Base-by-base conservation (phyloP, 2,888 invertebrate genomes). In the Temnothorax rugatulus region DNA sequence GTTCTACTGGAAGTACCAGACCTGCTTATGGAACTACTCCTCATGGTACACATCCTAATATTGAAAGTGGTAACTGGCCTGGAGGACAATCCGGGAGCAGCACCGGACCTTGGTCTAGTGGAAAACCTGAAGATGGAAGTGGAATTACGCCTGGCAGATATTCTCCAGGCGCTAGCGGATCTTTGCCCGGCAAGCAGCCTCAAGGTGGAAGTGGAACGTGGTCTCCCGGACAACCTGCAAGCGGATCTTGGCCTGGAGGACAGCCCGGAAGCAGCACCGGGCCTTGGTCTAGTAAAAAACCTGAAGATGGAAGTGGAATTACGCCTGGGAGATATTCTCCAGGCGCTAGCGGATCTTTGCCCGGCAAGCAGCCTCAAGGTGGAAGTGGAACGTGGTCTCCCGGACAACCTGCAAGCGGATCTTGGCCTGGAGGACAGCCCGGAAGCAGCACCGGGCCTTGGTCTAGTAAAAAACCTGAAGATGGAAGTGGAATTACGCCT, bases 1-100 rank as follows among this genome's bases (percentile, higher is more conserved):
- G 41, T n/a, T 54, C 38, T n/a, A 0, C 25, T 34, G 69, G 57
- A 79, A 57, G 4, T 47, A 77, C 15, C 2, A 57, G 21, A 44
- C 47, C 71, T 71, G 11, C 25, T 47, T 59, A 79, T 59, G 79
- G 59, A 79, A 29, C 4, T 44, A 21, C 2, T 34, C 57, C 57
- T 71, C 25, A 47, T n/a, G 21, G 44, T 18, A 73, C 79, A 21
- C 18, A 61, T 38, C 47, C 79, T 73, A 13, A 73, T 47, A 47
- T 15, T 4, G 73, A n/a, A 44, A 50, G 75, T 50, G 4, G 2
- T 47, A 75, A 15, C 13, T 41, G 41, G 63, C 21, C 75, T 61
- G 0, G 21, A 44, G 4, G 21, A 61, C 47, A 75, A 8, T 47
- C 75, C 15, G 61, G 25, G 13, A 29, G 25, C 34, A 29, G 2